These are phyloP conservation scores for Agonopterix subpropinquella DNA, from an alignment of 2,888 invertebrate genomes.

Conservation along the genomic window DNA sequence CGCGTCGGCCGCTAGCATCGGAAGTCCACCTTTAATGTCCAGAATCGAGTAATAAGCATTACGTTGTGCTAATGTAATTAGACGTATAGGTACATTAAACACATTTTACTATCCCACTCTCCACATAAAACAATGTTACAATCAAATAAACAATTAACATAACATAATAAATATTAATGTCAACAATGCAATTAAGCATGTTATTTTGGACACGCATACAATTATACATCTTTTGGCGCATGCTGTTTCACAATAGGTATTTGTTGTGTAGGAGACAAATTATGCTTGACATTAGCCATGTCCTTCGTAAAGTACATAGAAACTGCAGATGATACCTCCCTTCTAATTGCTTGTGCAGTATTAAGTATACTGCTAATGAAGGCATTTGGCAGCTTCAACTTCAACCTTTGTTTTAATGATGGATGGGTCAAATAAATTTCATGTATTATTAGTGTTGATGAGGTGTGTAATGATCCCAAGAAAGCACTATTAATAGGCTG, in stretches of 20 bases:
- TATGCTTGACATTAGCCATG: conserved; percentile 39
- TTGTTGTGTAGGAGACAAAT: conserved; percentile 58
- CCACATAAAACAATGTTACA: not conserved
- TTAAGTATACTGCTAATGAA: conserved; percentile 1
- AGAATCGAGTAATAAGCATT: no score
- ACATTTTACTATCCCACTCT: no score
- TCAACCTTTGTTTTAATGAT: not conserved
- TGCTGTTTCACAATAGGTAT: conserved; percentile 36
- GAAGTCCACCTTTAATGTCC: no score
- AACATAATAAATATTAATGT: not conserved
- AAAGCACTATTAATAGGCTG: no score
- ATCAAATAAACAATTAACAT: not conserved
- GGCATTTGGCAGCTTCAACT: not conserved
- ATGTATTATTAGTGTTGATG: no score
- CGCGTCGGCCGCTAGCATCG: no score
- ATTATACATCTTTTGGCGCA: conserved; percentile 29
- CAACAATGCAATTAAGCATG: conserved; percentile 10
- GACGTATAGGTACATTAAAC: no score
- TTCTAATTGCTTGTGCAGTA: conserved; percentile 18
- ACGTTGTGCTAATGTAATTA: no score
- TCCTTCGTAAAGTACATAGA: not conserved
- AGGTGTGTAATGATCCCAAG: no score
- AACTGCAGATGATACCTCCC: conserved; percentile 10
- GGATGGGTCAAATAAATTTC: not conserved
- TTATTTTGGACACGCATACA: conserved; percentile 31